Evolutionary conservation across 2,888 invertebrate genomes (phyloP).

Genomic region (Coelopa pilipes): DNA sequence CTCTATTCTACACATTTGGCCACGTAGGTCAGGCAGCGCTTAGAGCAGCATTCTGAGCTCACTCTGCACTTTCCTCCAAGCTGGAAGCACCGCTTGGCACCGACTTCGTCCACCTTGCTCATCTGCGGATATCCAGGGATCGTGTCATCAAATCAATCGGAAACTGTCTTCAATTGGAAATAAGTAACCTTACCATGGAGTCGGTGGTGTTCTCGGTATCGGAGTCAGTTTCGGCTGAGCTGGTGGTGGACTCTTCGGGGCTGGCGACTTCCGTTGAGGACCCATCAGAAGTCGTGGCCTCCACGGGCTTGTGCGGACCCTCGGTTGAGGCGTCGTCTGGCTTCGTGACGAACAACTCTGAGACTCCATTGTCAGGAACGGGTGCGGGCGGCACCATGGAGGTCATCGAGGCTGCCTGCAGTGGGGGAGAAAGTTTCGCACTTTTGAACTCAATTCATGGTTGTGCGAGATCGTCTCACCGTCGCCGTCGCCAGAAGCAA

Average conservation of each 20-base stretch:
- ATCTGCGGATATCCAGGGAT: too few relatives aligned
- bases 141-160: too few relatives aligned
- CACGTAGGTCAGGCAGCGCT: slow-evolving; percentile 24
- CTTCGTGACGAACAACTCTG: neutral
- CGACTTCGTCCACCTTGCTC: neutral
- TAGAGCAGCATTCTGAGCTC: slow-evolving; percentile 18
- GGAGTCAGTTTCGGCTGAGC: too few relatives aligned
- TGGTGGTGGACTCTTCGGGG: too few relatives aligned
- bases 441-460: neutral
- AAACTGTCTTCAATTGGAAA: too few relatives aligned
- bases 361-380: neutral
- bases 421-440: slow-evolving; percentile 4
- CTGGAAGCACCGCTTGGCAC: neutral
- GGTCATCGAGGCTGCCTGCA: neutral
- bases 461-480: neutral
- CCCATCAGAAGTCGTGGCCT: neutral
- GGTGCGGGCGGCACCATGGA: neutral
- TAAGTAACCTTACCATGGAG: too few relatives aligned
- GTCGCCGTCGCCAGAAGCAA: neutral
- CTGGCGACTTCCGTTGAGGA: neutral
- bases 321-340: neutral
- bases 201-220: too few relatives aligned
- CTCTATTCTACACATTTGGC: neutral
- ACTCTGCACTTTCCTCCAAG: slow-evolving; percentile 4
- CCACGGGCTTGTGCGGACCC: too few relatives aligned